Evolutionary conservation across 1,140 invertebrate genomes (phyloP), one percentile per base, ranked within the genome.

Genomic region (Olivierus martensii): DNA sequence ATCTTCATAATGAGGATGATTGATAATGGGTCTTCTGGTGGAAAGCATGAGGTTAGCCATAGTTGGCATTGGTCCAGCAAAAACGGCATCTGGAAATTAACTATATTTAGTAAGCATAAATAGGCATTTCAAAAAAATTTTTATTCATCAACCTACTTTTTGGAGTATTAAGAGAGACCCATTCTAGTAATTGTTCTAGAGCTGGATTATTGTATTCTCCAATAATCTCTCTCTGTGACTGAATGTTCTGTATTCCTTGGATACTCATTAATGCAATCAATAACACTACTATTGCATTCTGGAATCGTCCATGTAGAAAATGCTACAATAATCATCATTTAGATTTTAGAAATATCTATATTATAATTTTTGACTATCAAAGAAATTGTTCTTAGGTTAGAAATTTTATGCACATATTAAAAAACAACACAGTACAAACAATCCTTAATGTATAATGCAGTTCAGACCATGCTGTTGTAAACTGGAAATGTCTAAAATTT

Each of bases 1-100:
- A 62, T 81, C 75, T 65, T 86, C 83, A 63, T 85, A 89, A 64
- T 87, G 86, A n/a, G 86, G 87, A 70, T 89, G 85, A 58, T 85
- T 83, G 0, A 86, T 78, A 52, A 89, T 79, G 3, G 84, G 81
- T 46, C 84, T 68, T 7, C 74, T 65, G 0, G 86, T 84, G 14
- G 79, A 79, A 14, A 90, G 69, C 70, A 88, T 77, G 3, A 89
- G 64, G 51, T 83, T 80, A 0, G 86, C 83, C 78, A 85, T 83
- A 4, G 84, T 70, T 4, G 85, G 81, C 86, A 90, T 88, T 53
- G 85, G 79, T 21, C 86, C 86, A 59, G 82, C 84, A 75, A 89
- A 88, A 18, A 79, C 80, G 19, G 79, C 79, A 63, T 75, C 73
- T 75, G 49, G 39, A 15, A 17, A 28, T 6, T 28, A 28, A 6